phyloP scores from a whole-genome alignment of 1,140 invertebrate genomes.

The Pseudomyrmex cubaensis region DNA sequence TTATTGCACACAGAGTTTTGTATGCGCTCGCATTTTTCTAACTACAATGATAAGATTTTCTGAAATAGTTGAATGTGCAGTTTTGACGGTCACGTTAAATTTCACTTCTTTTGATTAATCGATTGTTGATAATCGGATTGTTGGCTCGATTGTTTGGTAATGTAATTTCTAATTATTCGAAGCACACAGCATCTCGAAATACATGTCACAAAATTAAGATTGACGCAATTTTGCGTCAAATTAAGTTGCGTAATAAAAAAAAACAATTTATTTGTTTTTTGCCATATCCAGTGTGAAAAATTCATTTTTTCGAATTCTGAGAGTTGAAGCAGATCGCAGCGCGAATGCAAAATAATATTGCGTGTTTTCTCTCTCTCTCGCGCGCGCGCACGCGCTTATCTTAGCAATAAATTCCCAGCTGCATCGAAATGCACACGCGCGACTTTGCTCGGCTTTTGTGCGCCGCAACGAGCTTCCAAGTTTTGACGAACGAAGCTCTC shows the following conservation, averaged over 20 bases:
- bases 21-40: conserved; percentile 17
- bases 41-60: background rate
- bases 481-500: conserved; percentile 56
- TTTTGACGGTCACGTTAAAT: background rate
- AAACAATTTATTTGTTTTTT: background rate
- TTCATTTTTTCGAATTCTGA: background rate
- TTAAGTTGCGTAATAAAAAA: background rate
- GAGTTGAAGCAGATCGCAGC: conserved; percentile 5
- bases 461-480: conserved; percentile 43
- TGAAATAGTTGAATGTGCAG: background rate
- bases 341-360: conserved; percentile 8
- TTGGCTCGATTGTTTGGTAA: background rate
- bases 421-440: conserved; percentile 39
- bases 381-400: conserved; percentile 29
- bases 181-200: too few relatives aligned
- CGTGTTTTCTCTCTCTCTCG: too few relatives aligned
- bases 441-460: background rate
- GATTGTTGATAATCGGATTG: too few relatives aligned
- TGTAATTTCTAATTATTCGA: too few relatives aligned
- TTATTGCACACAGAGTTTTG: background rate
- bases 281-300: background rate
- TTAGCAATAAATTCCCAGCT: conserved; percentile 43
- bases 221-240: too few relatives aligned
- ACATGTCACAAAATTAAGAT: too few relatives aligned
- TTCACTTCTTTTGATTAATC: too few relatives aligned